Percentiles rank a stretch among this genome's conserved stretches.
Conservation (phyloP, 1,140 invertebrate genomes). For the Diabrotica virgifera region DNA sequence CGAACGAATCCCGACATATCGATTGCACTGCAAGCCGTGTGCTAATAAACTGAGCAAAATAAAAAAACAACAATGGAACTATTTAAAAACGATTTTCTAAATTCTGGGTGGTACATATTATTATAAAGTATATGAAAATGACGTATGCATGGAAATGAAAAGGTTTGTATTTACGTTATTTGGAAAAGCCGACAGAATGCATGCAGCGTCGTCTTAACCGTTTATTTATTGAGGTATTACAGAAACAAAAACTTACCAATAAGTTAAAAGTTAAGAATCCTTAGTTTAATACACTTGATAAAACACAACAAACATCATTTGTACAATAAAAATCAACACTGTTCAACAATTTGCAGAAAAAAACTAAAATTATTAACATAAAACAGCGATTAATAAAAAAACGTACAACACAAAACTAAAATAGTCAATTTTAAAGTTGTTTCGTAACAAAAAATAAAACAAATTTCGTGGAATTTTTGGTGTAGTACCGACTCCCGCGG, state of each 20-base stretch:
- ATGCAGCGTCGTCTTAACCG: neutral
- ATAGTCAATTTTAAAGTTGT: constrained; percentile 22
- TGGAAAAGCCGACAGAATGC: neutral
- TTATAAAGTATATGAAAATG: neutral
- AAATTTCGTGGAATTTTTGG: constrained; percentile 39
- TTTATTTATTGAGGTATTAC: neutral
- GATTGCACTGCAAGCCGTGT: constrained; percentile 12
- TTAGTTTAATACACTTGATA: constrained; percentile 40
- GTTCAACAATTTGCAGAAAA: constrained; percentile 28
- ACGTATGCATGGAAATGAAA: neutral
- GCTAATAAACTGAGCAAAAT: neutral
- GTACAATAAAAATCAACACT: constrained; percentile 38
- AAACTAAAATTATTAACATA: constrained; percentile 21
- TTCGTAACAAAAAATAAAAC: constrained; percentile 30
- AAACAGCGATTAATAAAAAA: constrained; percentile 29
- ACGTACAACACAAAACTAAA: constrained; percentile 33
- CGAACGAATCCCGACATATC: constrained; percentile 11
- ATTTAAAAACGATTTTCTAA: no score
- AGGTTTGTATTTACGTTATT: neutral
- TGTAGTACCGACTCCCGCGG: constrained; percentile 49
- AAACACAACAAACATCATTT: constrained; percentile 48
- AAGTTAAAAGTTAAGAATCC: constrained; percentile 23
- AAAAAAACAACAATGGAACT: neutral
- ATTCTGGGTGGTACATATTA: no score
- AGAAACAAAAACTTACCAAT: constrained; percentile 16